These are phyloP conservation scores for Tamandua tetradactyla DNA, from an alignment of 2,797 vertebrate genomes.

Conservation along the genomic window DNA sequence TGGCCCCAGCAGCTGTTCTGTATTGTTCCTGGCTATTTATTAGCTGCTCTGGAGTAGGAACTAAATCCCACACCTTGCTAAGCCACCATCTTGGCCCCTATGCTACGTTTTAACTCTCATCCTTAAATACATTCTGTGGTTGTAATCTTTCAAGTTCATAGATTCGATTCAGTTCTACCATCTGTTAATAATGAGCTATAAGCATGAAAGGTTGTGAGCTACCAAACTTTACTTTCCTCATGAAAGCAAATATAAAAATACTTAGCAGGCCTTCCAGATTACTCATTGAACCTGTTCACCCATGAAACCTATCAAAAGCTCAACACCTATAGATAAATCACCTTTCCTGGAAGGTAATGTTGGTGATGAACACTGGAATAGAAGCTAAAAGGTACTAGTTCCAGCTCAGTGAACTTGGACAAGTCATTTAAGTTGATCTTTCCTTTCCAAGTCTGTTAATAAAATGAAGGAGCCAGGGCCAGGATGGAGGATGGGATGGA, in stretches of 20 bases:
- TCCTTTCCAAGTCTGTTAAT: background rate
- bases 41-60: too few species aligned
- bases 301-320: background rate
- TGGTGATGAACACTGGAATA: background rate
- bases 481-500: background rate
- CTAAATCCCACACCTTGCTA: too few species aligned
- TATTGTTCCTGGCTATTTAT: too few species aligned
- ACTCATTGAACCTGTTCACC: background rate
- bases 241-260: slow-evolving; percentile 36
- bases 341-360: background rate
- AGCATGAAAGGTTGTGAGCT: background rate
- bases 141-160: background rate
- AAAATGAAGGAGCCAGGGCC: background rate
- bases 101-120: background rate
- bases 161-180: background rate
- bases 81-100: too few species aligned
- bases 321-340: background rate
- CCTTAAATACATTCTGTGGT: background rate
- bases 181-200: background rate
- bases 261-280: background rate
- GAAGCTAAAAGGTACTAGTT: background rate
- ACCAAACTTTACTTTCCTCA: background rate
- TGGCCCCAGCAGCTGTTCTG: too few species aligned
- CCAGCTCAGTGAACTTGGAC: background rate
- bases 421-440: background rate